Percentiles rank a stretch among this genome's conserved stretches.
Conservation (phyloP, 1,140 invertebrate species). For the Proctacanthus coquilletti region DNA sequence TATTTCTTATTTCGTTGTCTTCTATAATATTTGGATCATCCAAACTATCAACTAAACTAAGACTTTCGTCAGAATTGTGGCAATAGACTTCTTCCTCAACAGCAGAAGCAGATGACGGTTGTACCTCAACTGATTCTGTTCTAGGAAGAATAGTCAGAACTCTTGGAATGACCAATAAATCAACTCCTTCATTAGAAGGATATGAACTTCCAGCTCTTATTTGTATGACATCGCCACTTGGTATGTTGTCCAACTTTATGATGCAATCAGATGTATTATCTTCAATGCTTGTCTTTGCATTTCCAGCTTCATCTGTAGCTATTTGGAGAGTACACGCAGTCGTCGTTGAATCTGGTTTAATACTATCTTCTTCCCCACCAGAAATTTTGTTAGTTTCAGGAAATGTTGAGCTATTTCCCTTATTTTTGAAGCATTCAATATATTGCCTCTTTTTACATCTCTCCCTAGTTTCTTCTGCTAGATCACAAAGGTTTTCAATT, state of each 20-base stretch:
- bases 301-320: neutral
- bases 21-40: neutral
- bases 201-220: slow-evolving; percentile 2
- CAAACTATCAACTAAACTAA: slow-evolving; percentile 4
- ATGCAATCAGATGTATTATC: neutral
- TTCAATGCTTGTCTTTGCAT: neutral
- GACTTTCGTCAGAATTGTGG: neutral
- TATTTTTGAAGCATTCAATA: neutral
- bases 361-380: neutral
- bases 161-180: neutral
- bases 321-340: neutral
- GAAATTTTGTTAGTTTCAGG: neutral
- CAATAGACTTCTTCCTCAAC: slow-evolving; percentile 1
- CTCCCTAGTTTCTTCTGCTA: neutral
- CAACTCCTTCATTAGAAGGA: neutral
- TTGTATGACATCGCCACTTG: neutral
- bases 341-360: neutral
- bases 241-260: neutral
- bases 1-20: no score
- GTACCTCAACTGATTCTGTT: slow-evolving; percentile 3
- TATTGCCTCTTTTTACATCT: no score
- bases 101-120: slow-evolving; percentile 3
- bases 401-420: neutral
- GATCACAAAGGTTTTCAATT: slow-evolving; percentile 4
- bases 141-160: neutral